Base-by-base conservation (phyloP, 2,113 vertebrate genomes). In the Tenrec ecaudatus region DNA sequence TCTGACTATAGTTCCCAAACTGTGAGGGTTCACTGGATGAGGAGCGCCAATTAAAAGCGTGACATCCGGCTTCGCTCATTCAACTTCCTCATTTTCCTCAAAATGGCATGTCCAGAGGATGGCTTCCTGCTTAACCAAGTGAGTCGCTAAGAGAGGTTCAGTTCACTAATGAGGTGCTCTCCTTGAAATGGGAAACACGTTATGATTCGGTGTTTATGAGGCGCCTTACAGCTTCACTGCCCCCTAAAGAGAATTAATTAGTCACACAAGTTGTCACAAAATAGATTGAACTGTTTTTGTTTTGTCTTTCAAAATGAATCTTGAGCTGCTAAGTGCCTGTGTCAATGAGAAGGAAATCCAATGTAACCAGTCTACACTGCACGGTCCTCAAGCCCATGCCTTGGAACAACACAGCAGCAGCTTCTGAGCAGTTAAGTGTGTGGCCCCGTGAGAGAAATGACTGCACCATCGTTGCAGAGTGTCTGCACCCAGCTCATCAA, bases 21-120 rank as follows among this genome's bases (percentile, higher is more conserved):
- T 68, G 89, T 43, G 0, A 22, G 47, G 64, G 38, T 88, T 9
- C 1, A 62, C 87, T 66, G 69, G 29, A 60, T 82, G 69, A 92
- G 62, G 91, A 75, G 73, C 20, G 58, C 85, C 95, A 93, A 85
- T 94, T 94, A 95, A 89, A 91, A 38, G 82, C 79, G 43, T 88
- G 78, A 60, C 88, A 88, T 62, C 69, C 71, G 57, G 82, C 88
- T 90, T 71, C 86, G 91, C 79, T 90, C 91, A 90, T 38, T 79
- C 93, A 27, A 58, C 27, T 31, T 23, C 75, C 33, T 91, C 79
- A 38, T 87, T 62, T 71, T 93, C n/a, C n/a, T n/a, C 47, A 64
- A 64, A 95, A 86, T 71, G 90, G 91, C 58, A 80, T 57, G 81
- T 60, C n/a, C n/a, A n/a, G n/a, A n/a, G 89, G 89, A 83, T 71